These are phyloP conservation scores for Thecophora atra DNA, from an alignment of 2,888 invertebrate species.

Conservation along the genomic window DNA sequence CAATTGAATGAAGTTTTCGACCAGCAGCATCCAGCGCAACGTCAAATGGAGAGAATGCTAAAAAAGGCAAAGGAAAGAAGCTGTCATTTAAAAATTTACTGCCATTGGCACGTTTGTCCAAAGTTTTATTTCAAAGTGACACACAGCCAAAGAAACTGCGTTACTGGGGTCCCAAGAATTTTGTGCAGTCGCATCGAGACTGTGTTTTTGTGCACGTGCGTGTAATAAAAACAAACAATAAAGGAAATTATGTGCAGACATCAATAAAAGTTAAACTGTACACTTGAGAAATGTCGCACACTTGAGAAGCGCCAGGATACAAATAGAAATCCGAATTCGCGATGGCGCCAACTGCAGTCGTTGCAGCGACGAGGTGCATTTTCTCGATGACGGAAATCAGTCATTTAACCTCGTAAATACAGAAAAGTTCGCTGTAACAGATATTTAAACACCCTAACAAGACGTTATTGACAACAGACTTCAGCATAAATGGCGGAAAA, in stretches of 20 bases:
- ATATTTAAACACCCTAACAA: no score
- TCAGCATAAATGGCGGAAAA: no score
- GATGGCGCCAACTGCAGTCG: no score
- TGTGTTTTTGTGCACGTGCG: neutral
- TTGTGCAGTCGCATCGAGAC: neutral
- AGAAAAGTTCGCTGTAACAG: no score
- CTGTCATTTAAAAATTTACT: conserved; percentile 43
- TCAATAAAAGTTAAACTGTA: conserved; percentile 31
- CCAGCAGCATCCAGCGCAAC: neutral
- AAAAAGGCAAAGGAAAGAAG: conserved; percentile 27
- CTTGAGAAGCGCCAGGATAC: neutral
- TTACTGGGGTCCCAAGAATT: neutral
- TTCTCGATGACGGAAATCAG: no score
- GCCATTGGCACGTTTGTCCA: conserved; percentile 41
- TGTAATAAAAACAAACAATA: conserved; percentile 4
- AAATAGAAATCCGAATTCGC: no score
- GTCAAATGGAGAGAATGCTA: conserved; percentile 6
- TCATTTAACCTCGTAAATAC: no score
- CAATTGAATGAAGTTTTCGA: conserved; percentile 1
- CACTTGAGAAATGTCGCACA: conserved; percentile 33
- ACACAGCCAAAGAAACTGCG: conserved; percentile 28
- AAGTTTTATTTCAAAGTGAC: conserved; percentile 36
- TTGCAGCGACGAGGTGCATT: no score
- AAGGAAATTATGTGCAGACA: conserved; percentile 33
- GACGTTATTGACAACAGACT: no score